Evolutionary conservation across 2,113 vertebrate species (phyloP), one percentile per base, ranked within the genome.

Genomic region (Leucoraja erinaceus): DNA sequence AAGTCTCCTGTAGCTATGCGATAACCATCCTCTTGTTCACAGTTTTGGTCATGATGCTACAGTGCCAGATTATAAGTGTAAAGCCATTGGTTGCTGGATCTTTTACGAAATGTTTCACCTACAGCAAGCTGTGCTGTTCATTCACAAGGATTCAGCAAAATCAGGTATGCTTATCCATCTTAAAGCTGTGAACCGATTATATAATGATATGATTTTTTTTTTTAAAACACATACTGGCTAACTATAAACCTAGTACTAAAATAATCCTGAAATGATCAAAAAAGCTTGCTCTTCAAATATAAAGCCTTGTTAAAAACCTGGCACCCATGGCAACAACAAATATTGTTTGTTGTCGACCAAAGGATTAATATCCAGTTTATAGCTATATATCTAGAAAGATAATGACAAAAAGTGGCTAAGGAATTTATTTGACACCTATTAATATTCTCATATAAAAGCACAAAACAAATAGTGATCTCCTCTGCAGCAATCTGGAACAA

Each of bases 11-110:
- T 91, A 91, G 90, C 90, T 91, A 72, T 91, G 90, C 70, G 68
- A 91, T 91, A 91, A 91, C 90, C 90, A 91, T 91, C 90, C 90
- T 91, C 90, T 72, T 91, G 90, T n/a, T 72, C 90, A 70, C 90
- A 91, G 90, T 91, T 91, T 38, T 91, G 68, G 33, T 91, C 90
- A 47, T 91, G 90, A 91, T 54, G 90, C 90, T 72, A 25, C 66
- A 91, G 90, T 22, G 66, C 66, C 68, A 47, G 90, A 38, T 91
- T 66, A 91, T 91, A 28, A 68, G 68, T 91, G 63, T 54, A 72
- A 68, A 68, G 25, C 33, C 90, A 91, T 91, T 91, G 90, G 90
- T 72, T 38, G 68, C 63, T 91, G 90, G 66, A 91, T 72, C 68
- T 91, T 72, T 91, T 72, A 91, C 72, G 86, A 91, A 11, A 66